Base-by-base conservation (phyloP, 1,140 invertebrate species). In the Metaphire vulgaris region DNA sequence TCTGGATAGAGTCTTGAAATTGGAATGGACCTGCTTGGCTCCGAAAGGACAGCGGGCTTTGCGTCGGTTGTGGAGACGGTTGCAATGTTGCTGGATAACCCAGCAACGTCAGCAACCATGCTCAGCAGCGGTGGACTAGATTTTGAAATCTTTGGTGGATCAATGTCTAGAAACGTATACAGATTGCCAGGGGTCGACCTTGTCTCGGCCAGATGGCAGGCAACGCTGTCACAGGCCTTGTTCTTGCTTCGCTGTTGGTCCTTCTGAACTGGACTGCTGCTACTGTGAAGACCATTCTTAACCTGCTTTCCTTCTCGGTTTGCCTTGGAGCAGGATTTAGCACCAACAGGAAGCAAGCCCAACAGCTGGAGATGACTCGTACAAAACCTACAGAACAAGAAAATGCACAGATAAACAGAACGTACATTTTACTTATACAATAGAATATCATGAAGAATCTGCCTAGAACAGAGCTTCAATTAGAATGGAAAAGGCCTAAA, bases 1-100 rank as follows among this genome's bases (percentile, higher is more conserved):
- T 86, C 85, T 72, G 85, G 85, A 68, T 84, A 86, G n/a, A 83
- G 81, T 76, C 83, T 85, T 1, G 85, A 83, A 69, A 76, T 76
- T 29, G 75, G 30, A 26, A 31, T 69, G n/a, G 67, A 69, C 26
- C n/a, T 56, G 41, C 21, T 56, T 56, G 41, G 41, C 21, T 56
- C 41, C 41, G 41, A 21, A 6, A 21, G 41, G 6, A 56, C 41
- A 56, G 41, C 41, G 6, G 41, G 41, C 41, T 56, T 56, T 56
- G 41, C 21, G 41, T 21, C 41, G 21, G 6, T 21, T 21, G 41
- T 12, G 41, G 6, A 56, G 21, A 56, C 21, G 41, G 41, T 21
- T 12, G 41, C 21, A 12, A 56, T 12, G 21, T 21, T 12, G 41
- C 21, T 56, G 21, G 6, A 21, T 21, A 56, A 12, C 21, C 41